Evolutionary conservation across 2,888 invertebrate species (phyloP), one percentile per base, ranked within the genome.

Genomic region (Sclerodermus sp.): DNA sequence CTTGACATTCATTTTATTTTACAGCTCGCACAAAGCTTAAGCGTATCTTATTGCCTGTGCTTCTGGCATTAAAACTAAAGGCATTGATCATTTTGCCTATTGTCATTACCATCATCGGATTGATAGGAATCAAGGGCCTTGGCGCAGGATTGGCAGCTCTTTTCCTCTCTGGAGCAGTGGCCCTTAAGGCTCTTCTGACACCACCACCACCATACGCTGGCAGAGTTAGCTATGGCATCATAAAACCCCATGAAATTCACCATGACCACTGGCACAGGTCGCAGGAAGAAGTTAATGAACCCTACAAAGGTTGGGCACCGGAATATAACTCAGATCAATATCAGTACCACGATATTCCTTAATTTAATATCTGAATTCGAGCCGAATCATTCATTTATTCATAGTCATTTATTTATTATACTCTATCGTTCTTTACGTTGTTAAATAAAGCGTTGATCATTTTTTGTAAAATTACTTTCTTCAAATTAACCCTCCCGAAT

Each of bases 91-190:
- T 86, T 40, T 71, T 87, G 45, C 86, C 87, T 29, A 80, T 85
- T 18, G 71, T 85, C 40, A 79, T 87, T 55, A 82, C 84, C 17
- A 70, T 83, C 49, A 81, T 87, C 40, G 84, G 84, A n/a, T 74
- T 87, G 53, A 80, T 87, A 42, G 84, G 87, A 8, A 81, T 87
- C 64, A 87, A 86, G 74, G 86, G 85, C 47, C 79, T 87, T 46
- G 85, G 84, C 50, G 82, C 84, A 29, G 85, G 87, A 42, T 68
- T 85, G 39, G 79, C 85, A 56, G 85, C 87, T 23, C 78, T 87
- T 54, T 76, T 85, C 32, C 78, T 87, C 34, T 83, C 86, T 17
- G 84, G 83, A 6, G 76, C 76, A 2, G 68, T 77, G 0, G 73
- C 72, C 46, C 53, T 77, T 1, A 77, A 76, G 43, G 67, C 73